phyloP scores from a whole-genome alignment of 2,888 invertebrate species.

The Seira ritae region DNA sequence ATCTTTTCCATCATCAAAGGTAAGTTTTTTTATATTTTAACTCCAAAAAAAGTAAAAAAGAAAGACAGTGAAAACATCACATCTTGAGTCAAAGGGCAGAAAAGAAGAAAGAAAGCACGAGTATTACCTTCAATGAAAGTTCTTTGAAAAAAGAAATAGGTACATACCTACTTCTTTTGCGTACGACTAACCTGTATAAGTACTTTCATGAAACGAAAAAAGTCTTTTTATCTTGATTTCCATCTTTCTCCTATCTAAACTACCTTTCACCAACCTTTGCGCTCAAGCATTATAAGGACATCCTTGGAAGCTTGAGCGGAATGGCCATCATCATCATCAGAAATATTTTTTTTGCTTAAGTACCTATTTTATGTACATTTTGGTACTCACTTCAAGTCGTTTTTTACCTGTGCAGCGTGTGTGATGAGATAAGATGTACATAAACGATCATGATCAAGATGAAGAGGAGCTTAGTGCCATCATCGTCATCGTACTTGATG shows the following conservation, averaged over 20 bases:
- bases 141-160: conserved; percentile 26
- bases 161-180: conserved; percentile 27
- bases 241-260: conserved; percentile 42
- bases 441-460: conserved; percentile 48
- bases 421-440: conserved; percentile 22
- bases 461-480: conserved; percentile 43
- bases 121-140: conserved; percentile 8
- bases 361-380: conserved; percentile 8
- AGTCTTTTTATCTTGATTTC: conserved; percentile 37
- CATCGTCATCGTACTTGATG: conserved; percentile 14
- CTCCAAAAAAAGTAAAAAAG: conserved; percentile 57
- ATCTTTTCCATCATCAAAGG: conserved; percentile 70
- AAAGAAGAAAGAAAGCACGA: conserved; percentile 47
- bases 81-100: conserved; percentile 57
- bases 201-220: conserved; percentile 42
- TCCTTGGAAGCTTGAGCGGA: no score
- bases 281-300: no score
- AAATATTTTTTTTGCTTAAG: neutral
- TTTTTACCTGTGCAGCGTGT: neutral
- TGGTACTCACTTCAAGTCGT: neutral
- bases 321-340: no score
- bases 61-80: conserved; percentile 66
- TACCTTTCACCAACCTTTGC: neutral
- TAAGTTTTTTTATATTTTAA: conserved; percentile 46
- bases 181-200: neutral